Percentiles rank a stretch among this genome's conserved stretches.
Conservation (phyloP, 2,113 vertebrate genomes). For the Oostethus manadensis region DNA sequence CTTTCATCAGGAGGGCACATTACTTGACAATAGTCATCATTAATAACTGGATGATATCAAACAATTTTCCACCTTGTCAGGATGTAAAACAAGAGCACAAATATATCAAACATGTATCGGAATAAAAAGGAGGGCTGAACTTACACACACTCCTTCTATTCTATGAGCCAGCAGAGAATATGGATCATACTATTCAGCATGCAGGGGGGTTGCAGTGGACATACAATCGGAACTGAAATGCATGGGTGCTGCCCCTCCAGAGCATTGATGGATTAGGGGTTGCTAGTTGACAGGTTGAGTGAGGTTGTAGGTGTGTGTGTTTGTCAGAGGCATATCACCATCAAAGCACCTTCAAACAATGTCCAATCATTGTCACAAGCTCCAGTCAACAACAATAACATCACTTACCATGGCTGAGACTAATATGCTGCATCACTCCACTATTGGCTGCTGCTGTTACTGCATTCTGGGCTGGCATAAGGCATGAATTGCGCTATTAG, state of each 20-base stretch:
- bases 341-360: background rate
- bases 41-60: background rate
- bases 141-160: conserved; percentile 28
- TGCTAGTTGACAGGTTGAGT: conserved; percentile 26
- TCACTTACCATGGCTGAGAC: conserved; percentile 19
- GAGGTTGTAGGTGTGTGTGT: background rate
- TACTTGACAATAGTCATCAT: background rate
- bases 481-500: conserved; percentile 9
- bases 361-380: background rate
- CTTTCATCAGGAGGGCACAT: background rate
- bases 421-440: conserved; percentile 28
- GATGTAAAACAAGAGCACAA: background rate
- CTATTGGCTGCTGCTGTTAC: background rate
- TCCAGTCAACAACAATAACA: conserved; percentile 9
- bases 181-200: conserved; percentile 9
- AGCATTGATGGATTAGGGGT: conserved; percentile 26
- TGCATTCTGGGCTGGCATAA: background rate
- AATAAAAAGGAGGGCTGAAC: conserved; percentile 5
- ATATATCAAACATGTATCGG: background rate
- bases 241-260: conserved; percentile 13
- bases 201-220: conserved; percentile 7
- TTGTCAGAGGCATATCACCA: background rate
- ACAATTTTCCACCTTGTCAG: background rate
- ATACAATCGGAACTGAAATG: conserved; percentile 34
- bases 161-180: conserved; percentile 14